Evolutionary conservation across 2,797 vertebrate species (phyloP).

Genomic region (Sebastes oblongus): DNA sequence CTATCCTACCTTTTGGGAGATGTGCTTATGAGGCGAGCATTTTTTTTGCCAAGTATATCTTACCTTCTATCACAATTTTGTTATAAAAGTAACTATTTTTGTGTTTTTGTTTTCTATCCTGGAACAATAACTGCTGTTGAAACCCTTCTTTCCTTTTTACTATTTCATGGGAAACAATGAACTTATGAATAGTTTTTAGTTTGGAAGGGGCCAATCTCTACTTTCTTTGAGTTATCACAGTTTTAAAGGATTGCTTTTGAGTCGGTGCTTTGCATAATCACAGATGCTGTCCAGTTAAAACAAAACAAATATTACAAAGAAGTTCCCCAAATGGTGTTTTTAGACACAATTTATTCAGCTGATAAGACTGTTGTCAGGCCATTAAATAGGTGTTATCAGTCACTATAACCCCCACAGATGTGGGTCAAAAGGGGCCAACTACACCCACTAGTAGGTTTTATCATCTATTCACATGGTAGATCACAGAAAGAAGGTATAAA

Average conservation of each 20-base stretch:
- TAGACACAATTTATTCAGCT: neutral
- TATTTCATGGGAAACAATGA: neutral
- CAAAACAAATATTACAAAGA: neutral
- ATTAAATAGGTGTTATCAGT: too few species aligned
- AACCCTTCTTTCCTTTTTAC: neutral
- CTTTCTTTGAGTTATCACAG: neutral
- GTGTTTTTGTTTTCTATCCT: neutral
- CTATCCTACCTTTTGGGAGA: neutral
- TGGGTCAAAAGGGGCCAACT: rapidly evolving
- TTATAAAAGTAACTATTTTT: neutral
- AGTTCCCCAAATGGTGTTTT: neutral
- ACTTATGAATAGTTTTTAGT: neutral
- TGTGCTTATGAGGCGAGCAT: neutral
- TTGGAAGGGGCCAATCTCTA: neutral
- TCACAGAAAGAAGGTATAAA: too few species aligned
- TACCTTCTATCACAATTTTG: neutral
- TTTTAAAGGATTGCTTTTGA: neutral
- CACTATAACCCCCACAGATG: too few species aligned
- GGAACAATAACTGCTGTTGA: neutral
- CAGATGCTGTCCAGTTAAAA: neutral
- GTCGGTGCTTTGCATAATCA: neutral
- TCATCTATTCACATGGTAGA: too few species aligned
- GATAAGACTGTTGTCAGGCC: too few species aligned
- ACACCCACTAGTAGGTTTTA: too few species aligned
- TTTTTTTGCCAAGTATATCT: neutral